Base-by-base conservation (phyloP, 2,113 vertebrate species). In the Gambusia affinis region DNA sequence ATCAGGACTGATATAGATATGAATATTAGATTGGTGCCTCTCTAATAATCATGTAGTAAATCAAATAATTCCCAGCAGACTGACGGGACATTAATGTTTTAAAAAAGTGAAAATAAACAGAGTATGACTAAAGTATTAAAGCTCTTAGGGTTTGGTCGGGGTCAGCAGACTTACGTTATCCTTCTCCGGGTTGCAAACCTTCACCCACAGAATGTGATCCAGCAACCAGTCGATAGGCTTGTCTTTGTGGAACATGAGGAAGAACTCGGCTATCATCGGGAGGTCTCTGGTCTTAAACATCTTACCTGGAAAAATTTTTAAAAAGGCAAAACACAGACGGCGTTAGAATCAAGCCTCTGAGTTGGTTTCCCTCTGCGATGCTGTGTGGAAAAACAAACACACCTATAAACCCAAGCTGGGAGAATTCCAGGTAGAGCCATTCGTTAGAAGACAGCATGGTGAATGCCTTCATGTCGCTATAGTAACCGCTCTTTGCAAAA, bases 171-270 rank as follows among this genome's bases (percentile, higher is more conserved):
- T 71, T 87, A 99, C 97, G 33, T 88, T 86, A 3, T 97, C 95
- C 80, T 96, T 98, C 86, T 99, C 97, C 0, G 97, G 97, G 90
- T 95, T 96, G 93, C 97, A 99, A 67, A 95, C 95, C 89, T 98
- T 99, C 72, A 99, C 97, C 97, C 97, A 98, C 62, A 99, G 94
- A 75, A 98, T 96, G 83, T 99, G 97, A 92, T 99, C 97, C 67
- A 99, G 87, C 24, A 98, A 94, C 97, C 97, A 99, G 87, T 99
- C 97, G 1, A 99, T 96, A 28, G 97, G 97, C 87, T 99, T 99
- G 95, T 98, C 97, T 87, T 94, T 96, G 89, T 98, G 96, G 89
- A 98, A 99, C 97, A 99, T 99, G 73, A 98, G 92, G 84, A 98
- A 96, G 89, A 99, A 98, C 87, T 98, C 97, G 54, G 95, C 94